These are phyloP conservation scores for Scortum barcoo DNA, from an alignment of 2,113 vertebrate species.

Conservation along the genomic window DNA sequence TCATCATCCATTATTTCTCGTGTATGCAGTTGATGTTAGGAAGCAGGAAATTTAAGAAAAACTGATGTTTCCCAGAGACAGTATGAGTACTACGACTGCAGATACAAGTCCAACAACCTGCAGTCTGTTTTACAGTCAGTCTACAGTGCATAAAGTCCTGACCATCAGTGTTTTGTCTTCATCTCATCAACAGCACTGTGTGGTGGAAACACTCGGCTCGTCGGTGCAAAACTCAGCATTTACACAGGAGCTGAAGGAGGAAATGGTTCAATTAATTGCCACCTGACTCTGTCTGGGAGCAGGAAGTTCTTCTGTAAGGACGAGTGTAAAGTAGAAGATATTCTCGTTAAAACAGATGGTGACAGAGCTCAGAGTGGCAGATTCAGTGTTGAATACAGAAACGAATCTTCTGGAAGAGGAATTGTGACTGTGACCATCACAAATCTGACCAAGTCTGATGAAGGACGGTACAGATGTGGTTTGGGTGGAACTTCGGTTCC, in stretches of 20 bases:
- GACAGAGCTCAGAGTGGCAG: neutral
- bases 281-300: rapidly evolving
- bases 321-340: neutral
- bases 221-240: neutral
- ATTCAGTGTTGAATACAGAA: neutral
- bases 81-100: too few relatives aligned
- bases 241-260: neutral
- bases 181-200: neutral
- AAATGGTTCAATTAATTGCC: neutral
- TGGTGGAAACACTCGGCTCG: neutral
- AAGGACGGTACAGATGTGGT: constrained; percentile 10
- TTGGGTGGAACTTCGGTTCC: rapidly evolving
- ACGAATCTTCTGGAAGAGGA: neutral
- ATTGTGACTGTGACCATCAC: constrained; percentile 13
- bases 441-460: constrained; percentile 12
- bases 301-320: neutral
- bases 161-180: neutral
- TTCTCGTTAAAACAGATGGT: neutral
- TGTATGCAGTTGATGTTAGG: too few relatives aligned
- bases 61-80: too few relatives aligned
- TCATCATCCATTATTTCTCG: too few relatives aligned
- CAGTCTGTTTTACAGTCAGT: too few relatives aligned
- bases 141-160: neutral
- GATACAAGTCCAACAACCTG: too few relatives aligned
- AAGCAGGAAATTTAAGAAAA: too few relatives aligned